Conservation (phyloP, 2,797 vertebrate species). For the Calcarius lapponicus region DNA sequence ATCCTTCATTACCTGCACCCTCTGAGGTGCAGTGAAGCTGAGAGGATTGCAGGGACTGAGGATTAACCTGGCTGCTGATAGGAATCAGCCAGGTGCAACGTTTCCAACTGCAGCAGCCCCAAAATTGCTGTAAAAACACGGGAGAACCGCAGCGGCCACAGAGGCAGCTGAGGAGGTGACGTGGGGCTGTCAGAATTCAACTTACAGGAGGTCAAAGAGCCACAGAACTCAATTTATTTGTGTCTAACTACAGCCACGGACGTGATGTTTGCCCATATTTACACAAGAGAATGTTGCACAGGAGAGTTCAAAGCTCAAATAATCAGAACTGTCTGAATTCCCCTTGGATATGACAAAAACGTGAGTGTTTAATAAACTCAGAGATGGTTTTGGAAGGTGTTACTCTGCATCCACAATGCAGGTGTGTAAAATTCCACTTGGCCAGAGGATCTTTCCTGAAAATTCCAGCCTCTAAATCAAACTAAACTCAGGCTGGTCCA, state of each 20-base stretch:
- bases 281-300: not conserved
- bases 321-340: not conserved
- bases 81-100: not conserved
- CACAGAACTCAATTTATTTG: not conserved
- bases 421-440: not conserved
- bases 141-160: not conserved
- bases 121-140: rapidly evolving
- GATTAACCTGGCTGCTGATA: not conserved
- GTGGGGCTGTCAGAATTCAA: not conserved
- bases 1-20: not conserved
- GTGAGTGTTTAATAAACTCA: not conserved
- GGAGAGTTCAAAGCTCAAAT: not conserved
- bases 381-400: not conserved
- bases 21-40: not conserved
- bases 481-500: not conserved
- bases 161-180: not conserved
- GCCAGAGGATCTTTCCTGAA: not conserved
- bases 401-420: no score
- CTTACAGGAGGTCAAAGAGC: not conserved
- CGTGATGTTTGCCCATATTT: not conserved
- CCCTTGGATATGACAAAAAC: not conserved
- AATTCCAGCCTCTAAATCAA: not conserved
- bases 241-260: rapidly evolving
- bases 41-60: not conserved
- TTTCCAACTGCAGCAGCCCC: not conserved